Percentiles rank a stretch among this genome's conserved stretches.
phyloP scores from a whole-genome alignment of 2,797 vertebrate genomes.

The Sebastes paucispinis region DNA sequence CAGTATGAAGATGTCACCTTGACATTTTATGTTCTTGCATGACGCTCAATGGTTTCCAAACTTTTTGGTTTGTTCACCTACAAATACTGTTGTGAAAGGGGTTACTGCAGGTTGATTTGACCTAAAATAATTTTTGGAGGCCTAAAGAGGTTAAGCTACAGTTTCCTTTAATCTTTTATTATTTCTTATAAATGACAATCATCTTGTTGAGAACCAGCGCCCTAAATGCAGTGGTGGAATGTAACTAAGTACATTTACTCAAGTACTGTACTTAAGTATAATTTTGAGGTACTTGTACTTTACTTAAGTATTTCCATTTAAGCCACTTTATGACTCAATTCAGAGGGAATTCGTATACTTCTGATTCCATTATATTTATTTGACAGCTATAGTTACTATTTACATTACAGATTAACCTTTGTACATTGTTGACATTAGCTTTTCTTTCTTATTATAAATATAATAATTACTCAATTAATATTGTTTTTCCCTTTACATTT shows the following conservation, averaged over 20 bases:
- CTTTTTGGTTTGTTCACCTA: not conserved
- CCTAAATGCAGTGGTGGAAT: too few species aligned
- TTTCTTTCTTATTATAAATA: too few species aligned
- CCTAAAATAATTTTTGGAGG: not conserved
- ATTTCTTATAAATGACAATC: too few species aligned
- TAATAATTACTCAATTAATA: too few species aligned
- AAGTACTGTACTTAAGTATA: not conserved
- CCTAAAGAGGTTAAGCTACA: not conserved
- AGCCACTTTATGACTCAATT: not conserved
- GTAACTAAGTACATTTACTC: too few species aligned
- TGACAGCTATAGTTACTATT: too few species aligned
- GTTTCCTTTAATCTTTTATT: not conserved
- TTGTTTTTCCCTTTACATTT: not conserved
- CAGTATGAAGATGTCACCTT: not conserved
- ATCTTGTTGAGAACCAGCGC: too few species aligned
- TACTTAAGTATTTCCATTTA: too few species aligned
- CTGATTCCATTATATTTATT: not conserved
- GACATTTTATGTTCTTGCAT: not conserved
- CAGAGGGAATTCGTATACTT: not conserved
- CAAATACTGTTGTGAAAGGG: not conserved
- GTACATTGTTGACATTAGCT: too few species aligned
- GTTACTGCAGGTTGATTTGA: not conserved
- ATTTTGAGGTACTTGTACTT: not conserved
- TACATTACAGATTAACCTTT: too few species aligned
- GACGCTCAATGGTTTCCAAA: not conserved